Evolutionary conservation across 2,888 invertebrate genomes (phyloP).

Genomic region (Clitarchus hookeri): DNA sequence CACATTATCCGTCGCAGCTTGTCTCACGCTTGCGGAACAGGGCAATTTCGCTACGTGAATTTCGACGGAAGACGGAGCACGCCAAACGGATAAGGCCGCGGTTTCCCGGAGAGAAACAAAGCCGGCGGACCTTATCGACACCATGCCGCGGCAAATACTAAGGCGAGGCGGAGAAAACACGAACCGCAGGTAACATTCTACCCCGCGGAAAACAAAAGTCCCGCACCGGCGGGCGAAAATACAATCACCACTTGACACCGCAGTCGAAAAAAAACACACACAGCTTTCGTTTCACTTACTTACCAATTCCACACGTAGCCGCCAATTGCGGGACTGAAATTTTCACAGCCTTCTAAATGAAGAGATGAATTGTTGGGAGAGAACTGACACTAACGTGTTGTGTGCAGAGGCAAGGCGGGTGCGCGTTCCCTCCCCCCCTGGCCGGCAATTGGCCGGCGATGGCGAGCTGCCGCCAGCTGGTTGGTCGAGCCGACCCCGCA

Average conservation of each 20-base stretch:
- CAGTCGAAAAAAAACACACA: background rate
- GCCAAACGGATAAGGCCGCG: too few species aligned
- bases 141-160: background rate
- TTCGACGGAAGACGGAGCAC: too few species aligned
- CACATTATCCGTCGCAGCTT: too few species aligned
- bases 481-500: background rate
- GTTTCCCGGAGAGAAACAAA: background rate
- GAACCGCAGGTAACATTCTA: too few species aligned
- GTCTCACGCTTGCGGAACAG: too few species aligned
- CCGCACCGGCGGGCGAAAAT: background rate
- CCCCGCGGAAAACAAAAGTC: background rate
- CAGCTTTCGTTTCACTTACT: background rate
- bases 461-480: background rate
- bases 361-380: conserved; percentile 14
- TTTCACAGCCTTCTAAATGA: conserved; percentile 14
- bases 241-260: background rate
- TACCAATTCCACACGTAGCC: conserved; percentile 14
- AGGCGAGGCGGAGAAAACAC: background rate
- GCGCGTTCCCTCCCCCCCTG: background rate
- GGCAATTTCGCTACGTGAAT: too few species aligned
- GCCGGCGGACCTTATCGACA: background rate
- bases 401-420: background rate
- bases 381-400: conserved; percentile 14
- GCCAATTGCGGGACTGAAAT: conserved; percentile 11
- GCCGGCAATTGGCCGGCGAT: background rate